Conservation (phyloP, 1,140 invertebrate genomes). For the Platorchestia sp. region DNA sequence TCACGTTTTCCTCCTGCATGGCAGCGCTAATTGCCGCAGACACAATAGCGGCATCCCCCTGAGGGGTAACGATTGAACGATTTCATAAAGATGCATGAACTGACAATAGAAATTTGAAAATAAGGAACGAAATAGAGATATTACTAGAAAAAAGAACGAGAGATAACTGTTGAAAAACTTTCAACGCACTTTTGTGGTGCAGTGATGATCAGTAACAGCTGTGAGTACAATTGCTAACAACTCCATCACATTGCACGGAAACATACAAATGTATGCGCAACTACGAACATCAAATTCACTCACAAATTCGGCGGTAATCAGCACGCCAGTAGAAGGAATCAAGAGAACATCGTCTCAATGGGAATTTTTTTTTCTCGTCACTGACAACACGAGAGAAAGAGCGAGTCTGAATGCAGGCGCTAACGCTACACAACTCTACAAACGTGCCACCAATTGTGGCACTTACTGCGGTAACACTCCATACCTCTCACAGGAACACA, state of each 20-base stretch:
- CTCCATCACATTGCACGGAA: background rate
- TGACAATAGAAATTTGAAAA: too few relatives aligned
- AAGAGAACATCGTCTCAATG: background rate
- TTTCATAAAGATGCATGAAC: too few relatives aligned
- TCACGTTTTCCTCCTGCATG: too few relatives aligned
- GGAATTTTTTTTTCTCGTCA: background rate
- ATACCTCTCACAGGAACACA: background rate
- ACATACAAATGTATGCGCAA: background rate
- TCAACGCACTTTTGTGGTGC: background rate
- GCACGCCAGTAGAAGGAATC: background rate
- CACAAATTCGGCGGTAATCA: background rate
- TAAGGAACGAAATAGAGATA: too few relatives aligned
- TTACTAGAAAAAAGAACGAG: background rate
- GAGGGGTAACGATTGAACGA: too few relatives aligned
- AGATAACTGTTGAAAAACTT: background rate
- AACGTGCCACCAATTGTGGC: background rate
- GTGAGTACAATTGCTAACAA: too few relatives aligned
- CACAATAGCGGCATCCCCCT: too few relatives aligned
- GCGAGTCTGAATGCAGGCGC: background rate
- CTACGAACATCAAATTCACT: background rate
- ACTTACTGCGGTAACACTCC: background rate
- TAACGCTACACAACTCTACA: background rate
- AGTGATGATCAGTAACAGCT: background rate
- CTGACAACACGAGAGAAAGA: background rate
- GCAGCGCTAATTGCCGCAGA: too few relatives aligned